phyloP scores from a whole-genome alignment of 2,113 vertebrate genomes.

The Hippocampus guttulatus region DNA sequence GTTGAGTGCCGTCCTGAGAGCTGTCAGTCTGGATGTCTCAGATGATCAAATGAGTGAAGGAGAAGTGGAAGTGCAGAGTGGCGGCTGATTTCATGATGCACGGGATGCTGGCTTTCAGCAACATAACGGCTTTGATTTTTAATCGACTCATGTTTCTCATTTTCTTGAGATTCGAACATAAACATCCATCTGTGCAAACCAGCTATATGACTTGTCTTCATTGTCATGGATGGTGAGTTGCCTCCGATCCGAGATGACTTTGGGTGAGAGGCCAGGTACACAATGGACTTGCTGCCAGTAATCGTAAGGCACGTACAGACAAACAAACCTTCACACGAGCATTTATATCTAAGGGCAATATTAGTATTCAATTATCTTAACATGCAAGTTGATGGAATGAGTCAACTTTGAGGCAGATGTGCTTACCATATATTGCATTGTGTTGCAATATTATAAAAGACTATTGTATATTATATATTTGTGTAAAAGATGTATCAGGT shows the following conservation, averaged over 20 bases:
- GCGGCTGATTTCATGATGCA: not conserved
- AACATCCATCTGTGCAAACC: not conserved
- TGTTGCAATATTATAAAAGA: not conserved
- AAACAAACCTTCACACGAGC: not conserved
- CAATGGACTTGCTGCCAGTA: not conserved
- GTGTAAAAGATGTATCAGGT: too few species aligned
- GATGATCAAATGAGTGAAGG: constrained; percentile 17
- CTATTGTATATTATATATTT: too few species aligned
- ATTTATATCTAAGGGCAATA: not conserved
- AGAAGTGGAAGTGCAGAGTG: constrained; percentile 3
- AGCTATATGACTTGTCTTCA: not conserved
- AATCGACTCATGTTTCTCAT: not conserved
- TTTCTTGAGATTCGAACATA: not conserved
- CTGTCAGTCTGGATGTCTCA: constrained; percentile 15
- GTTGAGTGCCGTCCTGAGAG: constrained; percentile 13
- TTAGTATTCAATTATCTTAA: not conserved
- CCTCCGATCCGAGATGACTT: not conserved
- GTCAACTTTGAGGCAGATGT: not conserved
- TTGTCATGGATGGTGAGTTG: not conserved
- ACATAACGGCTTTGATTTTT: constrained; percentile 3
- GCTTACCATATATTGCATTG: not conserved
- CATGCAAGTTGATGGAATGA: not conserved
- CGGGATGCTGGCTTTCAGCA: not conserved
- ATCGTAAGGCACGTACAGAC: not conserved
- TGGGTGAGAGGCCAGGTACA: not conserved